Evolutionary conservation across 2,113 vertebrate genomes (phyloP), one percentile per base, ranked within the genome.

Genomic region (Speoplatyrhinus poulsoni): DNA sequence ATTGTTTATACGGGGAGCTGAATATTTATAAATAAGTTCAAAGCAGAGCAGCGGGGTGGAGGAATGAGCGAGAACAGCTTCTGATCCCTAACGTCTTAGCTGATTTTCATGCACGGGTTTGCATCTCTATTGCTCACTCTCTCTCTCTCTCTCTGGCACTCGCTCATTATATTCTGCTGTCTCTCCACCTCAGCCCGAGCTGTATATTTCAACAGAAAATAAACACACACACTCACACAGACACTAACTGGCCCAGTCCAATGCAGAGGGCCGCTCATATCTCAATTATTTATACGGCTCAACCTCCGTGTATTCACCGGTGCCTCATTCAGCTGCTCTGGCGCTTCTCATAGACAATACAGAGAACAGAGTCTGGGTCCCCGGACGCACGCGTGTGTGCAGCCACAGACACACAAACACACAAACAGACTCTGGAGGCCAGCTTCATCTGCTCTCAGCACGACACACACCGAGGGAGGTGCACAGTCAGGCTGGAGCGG

Each of bases 11-110:
- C 76, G 74, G 80, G 73, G 72, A 88, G 80, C 65, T 87, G 88
- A 89, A 90, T 90, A 91, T 88, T 87, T 88, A 88, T 88, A 89
- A 85, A 84, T 80, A 69, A 89, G 89, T 91, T 92, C 89, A 90
- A 90, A 92, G 86, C 85, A 83, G 84, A 88, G 74, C 83, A 77
- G 82, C 82, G 68, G 83, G 82, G 82, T 85, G 89, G 83, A 87
- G 86, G 85, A 89, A 87, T 73, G 74, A 76, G 75, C 80, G 73
- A 83, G 84, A 89, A 86, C 82, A 82, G 82, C 85, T 74, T 81
- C 81, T 80, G 79, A 87, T 91, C 88, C 89, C 87, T 64, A 75
- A 88, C 85, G 88, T 72, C 73, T 90, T 77, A 46, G 74, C 69
- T 87, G 75, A 82, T 88, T 82, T 90, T 89, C 80, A 85, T 83